phyloP scores from a whole-genome alignment of 2,113 vertebrate genomes.

The Sebastes schlegelii region DNA sequence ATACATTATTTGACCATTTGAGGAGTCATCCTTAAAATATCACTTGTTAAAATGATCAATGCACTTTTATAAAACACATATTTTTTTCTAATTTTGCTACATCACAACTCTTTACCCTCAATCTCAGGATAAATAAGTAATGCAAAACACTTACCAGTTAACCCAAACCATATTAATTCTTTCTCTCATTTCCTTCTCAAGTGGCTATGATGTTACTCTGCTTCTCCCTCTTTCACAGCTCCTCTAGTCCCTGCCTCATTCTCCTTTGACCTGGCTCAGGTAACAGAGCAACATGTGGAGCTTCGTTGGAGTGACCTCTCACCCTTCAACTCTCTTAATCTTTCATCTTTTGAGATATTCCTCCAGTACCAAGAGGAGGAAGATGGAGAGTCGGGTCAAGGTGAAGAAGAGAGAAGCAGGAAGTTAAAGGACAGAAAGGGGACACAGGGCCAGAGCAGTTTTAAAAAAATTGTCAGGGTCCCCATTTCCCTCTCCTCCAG shows the following conservation, averaged over 20 bases:
- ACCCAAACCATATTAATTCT: not conserved
- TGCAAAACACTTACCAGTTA: not conserved
- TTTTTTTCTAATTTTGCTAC: not conserved
- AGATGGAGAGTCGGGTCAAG: conserved; percentile 3
- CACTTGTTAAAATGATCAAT: not conserved
- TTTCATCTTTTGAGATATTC: conserved; percentile 69
- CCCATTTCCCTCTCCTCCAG: conserved; percentile 67
- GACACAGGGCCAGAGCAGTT: conserved; percentile 1
- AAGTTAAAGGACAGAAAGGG: conserved; percentile 7
- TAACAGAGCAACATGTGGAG: conserved; percentile 84
- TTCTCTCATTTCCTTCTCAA: not conserved
- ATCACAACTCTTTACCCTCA: not conserved
- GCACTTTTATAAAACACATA: not conserved
- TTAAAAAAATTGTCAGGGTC: conserved; percentile 45
- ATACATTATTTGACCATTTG: not conserved
- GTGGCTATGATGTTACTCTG: not conserved
- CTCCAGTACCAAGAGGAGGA: conserved; percentile 84
- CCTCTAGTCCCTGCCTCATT: conserved; percentile 42
- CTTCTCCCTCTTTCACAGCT: conserved; percentile 45
- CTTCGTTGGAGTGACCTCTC: conserved; percentile 84
- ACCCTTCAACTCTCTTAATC: conserved; percentile 57
- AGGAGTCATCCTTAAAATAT: not conserved
- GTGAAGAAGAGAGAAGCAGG: conserved; percentile 9
- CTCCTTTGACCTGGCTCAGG: conserved; percentile 76
- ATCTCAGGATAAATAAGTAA: not conserved